Conservation (phyloP, 2,797 vertebrate genomes). For the Hapalemur alaotrensis region DNA sequence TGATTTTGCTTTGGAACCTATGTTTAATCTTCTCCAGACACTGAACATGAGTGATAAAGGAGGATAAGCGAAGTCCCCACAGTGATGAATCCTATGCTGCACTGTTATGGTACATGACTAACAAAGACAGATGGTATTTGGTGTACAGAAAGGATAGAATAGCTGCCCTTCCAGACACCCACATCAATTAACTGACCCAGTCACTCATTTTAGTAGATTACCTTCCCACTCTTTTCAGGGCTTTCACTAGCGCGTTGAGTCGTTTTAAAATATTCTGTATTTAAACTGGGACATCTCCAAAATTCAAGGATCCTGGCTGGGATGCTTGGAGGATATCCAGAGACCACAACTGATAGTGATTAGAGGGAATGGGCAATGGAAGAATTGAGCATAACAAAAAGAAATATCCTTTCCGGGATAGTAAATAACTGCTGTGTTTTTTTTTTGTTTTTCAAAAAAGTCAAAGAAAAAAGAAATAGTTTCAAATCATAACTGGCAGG, state of each 20-base stretch:
- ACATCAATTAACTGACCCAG: constrained; percentile 24
- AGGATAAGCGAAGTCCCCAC: constrained; percentile 28
- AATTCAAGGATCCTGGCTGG: constrained; percentile 54
- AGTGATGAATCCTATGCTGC: not conserved
- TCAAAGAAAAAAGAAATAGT: constrained; percentile 56
- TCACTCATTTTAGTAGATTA: constrained; percentile 45
- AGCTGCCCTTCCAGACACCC: not conserved
- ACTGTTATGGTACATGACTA: not conserved
- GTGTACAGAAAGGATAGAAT: not conserved
- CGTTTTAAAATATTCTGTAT: constrained; percentile 54
- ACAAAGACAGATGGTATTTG: constrained; percentile 44
- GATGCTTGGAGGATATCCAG: constrained; percentile 52
- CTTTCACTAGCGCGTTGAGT: constrained; percentile 35
- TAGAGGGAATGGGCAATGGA: constrained; percentile 27
- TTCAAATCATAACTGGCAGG: constrained; percentile 42
- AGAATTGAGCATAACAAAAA: constrained; percentile 41
- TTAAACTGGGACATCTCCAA: constrained; percentile 56
- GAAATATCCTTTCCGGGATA: constrained; percentile 22
- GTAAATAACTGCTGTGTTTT: constrained; percentile 43
- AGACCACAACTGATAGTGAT: constrained; percentile 30
- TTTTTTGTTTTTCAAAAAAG: constrained; percentile 1
- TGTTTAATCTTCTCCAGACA: constrained; percentile 46
- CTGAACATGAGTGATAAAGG: constrained; percentile 29
- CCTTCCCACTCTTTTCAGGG: constrained; percentile 7
- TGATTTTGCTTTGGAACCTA: constrained; percentile 32